These are phyloP conservation scores for Smutsia gigantea DNA, from an alignment of 2,797 vertebrate genomes.

Conservation along the genomic window DNA sequence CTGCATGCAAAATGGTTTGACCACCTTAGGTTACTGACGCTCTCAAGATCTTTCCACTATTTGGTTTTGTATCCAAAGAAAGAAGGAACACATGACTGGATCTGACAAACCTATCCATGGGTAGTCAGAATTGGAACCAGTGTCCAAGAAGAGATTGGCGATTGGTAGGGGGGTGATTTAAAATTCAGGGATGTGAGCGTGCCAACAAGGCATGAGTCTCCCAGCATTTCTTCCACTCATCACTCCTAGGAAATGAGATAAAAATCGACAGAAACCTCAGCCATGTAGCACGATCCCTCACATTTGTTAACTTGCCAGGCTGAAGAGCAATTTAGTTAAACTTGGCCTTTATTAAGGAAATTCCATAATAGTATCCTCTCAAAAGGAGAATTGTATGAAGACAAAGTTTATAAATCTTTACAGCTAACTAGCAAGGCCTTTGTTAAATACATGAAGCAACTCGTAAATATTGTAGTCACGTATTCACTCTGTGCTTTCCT, in stretches of 20 bases:
- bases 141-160: background rate
- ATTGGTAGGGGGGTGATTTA: background rate
- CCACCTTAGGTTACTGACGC: background rate
- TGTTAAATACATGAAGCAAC: constrained; percentile 3
- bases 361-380: background rate
- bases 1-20: background rate
- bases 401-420: background rate
- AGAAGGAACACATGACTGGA: background rate
- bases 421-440: background rate
- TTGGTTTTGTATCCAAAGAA: background rate
- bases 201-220: background rate
- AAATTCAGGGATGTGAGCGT: constrained; percentile 30
- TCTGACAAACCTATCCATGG: background rate
- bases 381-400: background rate
- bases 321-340: background rate
- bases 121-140: constrained; percentile 35
- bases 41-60: background rate
- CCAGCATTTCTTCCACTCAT: background rate
- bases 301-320: background rate
- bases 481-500: background rate
- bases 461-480: background rate
- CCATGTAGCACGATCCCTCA: constrained; percentile 3
- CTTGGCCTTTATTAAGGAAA: background rate
- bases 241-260: constrained; percentile 19
- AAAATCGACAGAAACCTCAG: constrained; percentile 20